A percentile compares a stretch with the other conserved stretches of the same genome.
phyloP scores from a whole-genome alignment of 1,140 invertebrate species.

The Drosophila azteca region DNA sequence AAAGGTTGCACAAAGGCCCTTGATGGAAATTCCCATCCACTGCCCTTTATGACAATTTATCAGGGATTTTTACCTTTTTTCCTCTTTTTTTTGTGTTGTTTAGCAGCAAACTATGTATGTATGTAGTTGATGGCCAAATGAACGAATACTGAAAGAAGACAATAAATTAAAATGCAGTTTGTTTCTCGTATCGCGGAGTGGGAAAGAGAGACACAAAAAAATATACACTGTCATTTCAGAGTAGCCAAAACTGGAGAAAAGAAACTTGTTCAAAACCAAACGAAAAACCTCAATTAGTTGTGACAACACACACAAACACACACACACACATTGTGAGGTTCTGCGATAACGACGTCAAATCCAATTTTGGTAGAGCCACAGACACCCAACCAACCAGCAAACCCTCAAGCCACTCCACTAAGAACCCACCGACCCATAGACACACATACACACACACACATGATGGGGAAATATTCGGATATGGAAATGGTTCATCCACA shows the following conservation, averaged over 20 bases:
- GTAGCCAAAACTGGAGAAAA: too few species aligned
- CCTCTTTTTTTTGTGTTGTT: too few species aligned
- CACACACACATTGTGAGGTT: conserved; percentile 1
- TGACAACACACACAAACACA: background rate
- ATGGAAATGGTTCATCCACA: conserved; percentile 18
- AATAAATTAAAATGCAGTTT: conserved; percentile 37
- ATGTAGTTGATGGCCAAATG: conserved; percentile 21
- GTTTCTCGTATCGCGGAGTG: conserved; percentile 11
- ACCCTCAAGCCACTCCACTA: background rate
- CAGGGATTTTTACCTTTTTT: conserved; percentile 19
- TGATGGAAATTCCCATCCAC: conserved; percentile 25
- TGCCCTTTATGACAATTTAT: conserved; percentile 32
- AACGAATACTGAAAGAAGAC: conserved; percentile 18
- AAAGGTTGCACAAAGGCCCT: conserved; percentile 28
- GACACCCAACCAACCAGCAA: background rate
- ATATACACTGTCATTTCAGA: background rate
- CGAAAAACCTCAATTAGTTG: conserved; percentile 27
- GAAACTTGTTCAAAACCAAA: background rate
- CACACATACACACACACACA: conserved; percentile 2
- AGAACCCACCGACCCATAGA: background rate
- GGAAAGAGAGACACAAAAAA: background rate
- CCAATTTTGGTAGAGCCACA: conserved; percentile 14
- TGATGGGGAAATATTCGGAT: conserved; percentile 9
- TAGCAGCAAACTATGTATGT: conserved; percentile 36
- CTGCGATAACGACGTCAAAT: conserved; percentile 32